phyloP scores from a whole-genome alignment of 2,113 vertebrate species.

The Ursus arctos region DNA sequence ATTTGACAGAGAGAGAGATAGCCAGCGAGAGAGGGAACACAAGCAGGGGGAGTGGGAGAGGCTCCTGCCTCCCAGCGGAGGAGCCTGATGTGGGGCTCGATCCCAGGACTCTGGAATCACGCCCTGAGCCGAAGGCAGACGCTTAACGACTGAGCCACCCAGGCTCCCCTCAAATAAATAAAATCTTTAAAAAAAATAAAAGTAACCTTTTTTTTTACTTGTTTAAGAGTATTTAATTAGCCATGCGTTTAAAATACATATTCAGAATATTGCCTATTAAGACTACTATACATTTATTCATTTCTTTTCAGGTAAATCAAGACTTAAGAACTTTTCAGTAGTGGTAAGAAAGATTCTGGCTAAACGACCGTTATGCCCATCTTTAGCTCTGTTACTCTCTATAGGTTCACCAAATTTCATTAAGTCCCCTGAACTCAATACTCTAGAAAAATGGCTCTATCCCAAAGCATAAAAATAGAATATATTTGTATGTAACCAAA shows the following conservation, averaged over 20 bases:
- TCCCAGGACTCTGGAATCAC: too few species aligned
- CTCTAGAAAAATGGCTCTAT: neutral
- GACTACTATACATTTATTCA: neutral
- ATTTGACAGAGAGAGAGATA: too few species aligned
- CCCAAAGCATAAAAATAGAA: slow-evolving; percentile 4
- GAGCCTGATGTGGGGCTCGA: too few species aligned
- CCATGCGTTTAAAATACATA: neutral
- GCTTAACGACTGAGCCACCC: too few species aligned
- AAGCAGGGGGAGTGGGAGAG: too few species aligned
- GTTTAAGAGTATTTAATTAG: neutral
- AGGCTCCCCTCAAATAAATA: too few species aligned
- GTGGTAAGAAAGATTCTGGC: neutral
- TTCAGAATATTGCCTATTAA: neutral
- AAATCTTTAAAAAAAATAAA: neutral
- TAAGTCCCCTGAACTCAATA: neutral
- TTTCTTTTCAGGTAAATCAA: slow-evolving; percentile 39
- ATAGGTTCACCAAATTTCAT: neutral
- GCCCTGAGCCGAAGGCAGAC: too few species aligned
- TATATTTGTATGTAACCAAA: neutral
- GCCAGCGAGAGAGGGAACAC: too few species aligned
- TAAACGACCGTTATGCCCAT: neutral
- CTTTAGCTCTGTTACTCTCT: neutral
- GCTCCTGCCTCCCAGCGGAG: too few species aligned
- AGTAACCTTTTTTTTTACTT: neutral
- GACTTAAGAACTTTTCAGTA: neutral